Conservation (phyloP, 2,888 invertebrate species). For the Eupithecia inturbata region DNA sequence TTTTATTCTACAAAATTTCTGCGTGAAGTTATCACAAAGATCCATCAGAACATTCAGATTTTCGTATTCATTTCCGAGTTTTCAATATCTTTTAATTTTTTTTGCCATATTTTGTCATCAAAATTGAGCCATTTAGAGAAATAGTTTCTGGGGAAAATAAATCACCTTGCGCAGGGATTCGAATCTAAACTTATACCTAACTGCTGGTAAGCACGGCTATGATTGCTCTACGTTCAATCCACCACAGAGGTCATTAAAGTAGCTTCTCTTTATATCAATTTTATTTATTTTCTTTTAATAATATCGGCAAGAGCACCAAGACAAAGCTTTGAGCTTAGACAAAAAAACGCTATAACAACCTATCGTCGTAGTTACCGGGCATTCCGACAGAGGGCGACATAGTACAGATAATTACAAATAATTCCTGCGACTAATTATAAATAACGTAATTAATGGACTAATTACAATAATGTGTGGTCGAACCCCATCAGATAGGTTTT, state of each 20-base stretch:
- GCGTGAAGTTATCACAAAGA: background rate
- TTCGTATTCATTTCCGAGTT: background rate
- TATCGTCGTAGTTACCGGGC: conserved; percentile 60
- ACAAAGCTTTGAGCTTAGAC: conserved; percentile 13
- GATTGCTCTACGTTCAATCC: background rate
- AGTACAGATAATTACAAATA: conserved; percentile 56
- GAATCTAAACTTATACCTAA: background rate
- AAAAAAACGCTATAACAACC: conserved; percentile 20
- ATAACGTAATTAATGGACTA: conserved; percentile 78
- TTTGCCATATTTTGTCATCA: background rate
- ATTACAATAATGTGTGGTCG: conserved; percentile 27
- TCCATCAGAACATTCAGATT: background rate
- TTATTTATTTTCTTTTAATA: background rate
- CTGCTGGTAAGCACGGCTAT: background rate
- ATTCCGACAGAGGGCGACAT: conserved; percentile 77
- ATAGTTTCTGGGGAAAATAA: too few species aligned
- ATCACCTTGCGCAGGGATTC: too few species aligned
- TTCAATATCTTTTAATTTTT: background rate
- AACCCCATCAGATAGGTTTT: conserved; percentile 35
- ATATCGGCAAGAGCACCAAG: background rate
- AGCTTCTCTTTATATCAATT: background rate
- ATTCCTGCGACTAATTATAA: conserved; percentile 60
- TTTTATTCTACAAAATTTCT: background rate
- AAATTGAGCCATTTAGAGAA: too few species aligned
- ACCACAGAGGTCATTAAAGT: background rate